These are phyloP conservation scores for Telmatherina bonti DNA, from an alignment of 2,797 vertebrate genomes.

Conservation along the genomic window DNA sequence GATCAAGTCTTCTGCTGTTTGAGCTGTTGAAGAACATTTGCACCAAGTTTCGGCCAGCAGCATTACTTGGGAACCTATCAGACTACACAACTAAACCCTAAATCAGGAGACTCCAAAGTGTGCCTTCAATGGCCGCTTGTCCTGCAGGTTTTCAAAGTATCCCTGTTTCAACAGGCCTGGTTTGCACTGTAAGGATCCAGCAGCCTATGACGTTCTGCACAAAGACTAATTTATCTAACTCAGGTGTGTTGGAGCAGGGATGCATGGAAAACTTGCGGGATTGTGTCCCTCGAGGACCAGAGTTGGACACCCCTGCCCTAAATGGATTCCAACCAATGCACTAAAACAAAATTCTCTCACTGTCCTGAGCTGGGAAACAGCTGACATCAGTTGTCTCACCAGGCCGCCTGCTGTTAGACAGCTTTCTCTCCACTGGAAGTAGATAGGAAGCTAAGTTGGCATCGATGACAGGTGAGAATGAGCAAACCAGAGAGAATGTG, in stretches of 20 bases:
- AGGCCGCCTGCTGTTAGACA: conserved; percentile 40
- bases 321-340: conserved; percentile 35
- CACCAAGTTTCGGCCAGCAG: conserved; percentile 12
- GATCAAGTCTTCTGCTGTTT: conserved; percentile 4
- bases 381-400: conserved; percentile 51
- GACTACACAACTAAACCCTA: conserved; percentile 28
- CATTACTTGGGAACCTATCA: conserved; percentile 21
- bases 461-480: conserved; percentile 30
- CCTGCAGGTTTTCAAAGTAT: too few species aligned
- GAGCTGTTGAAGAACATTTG: conserved; percentile 5
- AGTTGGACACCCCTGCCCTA: too few species aligned
- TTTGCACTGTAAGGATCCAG: too few species aligned
- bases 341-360: conserved; percentile 38
- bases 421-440: conserved; percentile 49
- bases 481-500: conserved; percentile 16
- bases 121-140: too few species aligned
- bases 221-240: too few species aligned
- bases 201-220: too few species aligned
- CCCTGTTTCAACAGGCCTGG: too few species aligned
- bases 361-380: conserved; percentile 37
- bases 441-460: conserved; percentile 53
- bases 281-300: too few species aligned
- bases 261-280: too few species aligned
- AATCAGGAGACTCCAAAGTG: too few species aligned
- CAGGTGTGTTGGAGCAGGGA: too few species aligned